Evolutionary conservation across 2,797 vertebrate genomes (phyloP).

Genomic region (Falco naumanni): DNA sequence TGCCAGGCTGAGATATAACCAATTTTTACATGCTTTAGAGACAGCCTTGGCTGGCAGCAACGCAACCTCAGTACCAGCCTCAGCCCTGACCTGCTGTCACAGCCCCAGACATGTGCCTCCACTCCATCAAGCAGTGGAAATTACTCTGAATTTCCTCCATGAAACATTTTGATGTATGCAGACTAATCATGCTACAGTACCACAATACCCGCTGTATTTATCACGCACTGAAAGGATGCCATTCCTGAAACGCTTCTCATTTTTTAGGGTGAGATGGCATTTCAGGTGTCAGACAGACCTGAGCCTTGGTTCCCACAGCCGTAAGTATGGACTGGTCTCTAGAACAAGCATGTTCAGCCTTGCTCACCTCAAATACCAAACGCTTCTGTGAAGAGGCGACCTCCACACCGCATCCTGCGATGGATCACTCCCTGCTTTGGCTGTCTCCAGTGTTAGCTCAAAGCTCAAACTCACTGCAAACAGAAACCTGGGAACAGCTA

Average conservation of each 20-base stretch:
- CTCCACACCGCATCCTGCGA: rapidly evolving
- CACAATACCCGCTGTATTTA: no score
- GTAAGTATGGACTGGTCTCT: not conserved
- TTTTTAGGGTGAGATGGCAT: not conserved
- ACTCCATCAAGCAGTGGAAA: no score
- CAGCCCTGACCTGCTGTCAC: not conserved
- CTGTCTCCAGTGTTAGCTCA: not conserved
- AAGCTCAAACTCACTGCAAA: not conserved
- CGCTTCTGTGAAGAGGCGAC: rapidly evolving
- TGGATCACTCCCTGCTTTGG: rapidly evolving
- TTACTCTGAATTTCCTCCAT: not conserved
- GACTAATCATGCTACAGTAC: not conserved
- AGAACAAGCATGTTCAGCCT: not conserved
- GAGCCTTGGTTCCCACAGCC: no score
- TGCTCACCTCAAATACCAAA: not conserved
- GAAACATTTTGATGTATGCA: rapidly evolving
- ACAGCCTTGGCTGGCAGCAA: not conserved
- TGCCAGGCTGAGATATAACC: not conserved
- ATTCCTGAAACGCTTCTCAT: not conserved
- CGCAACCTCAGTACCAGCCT: not conserved
- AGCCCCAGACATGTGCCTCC: not conserved
- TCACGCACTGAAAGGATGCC: not conserved
- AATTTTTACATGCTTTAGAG: not conserved
- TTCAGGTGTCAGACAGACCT: not conserved
- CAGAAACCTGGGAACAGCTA: not conserved